Percentiles rank a stretch among this genome's conserved stretches.
phyloP scores from a whole-genome alignment of 2,888 invertebrate genomes.

The Folsomia manolachei region DNA sequence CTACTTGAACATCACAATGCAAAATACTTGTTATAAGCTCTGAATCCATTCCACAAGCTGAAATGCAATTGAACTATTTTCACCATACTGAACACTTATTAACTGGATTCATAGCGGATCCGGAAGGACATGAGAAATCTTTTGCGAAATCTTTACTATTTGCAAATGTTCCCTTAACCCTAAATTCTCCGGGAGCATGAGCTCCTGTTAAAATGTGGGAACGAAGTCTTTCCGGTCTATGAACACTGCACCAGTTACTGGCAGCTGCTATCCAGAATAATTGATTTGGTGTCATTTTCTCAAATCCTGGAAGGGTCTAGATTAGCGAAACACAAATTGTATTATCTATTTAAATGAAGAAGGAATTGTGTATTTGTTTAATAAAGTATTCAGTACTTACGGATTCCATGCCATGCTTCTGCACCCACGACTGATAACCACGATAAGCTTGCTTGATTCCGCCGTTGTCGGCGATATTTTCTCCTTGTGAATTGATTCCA shows the following conservation, averaged over 20 bases:
- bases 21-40: no score
- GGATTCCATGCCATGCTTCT: slow-evolving; percentile 26
- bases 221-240: slow-evolving; percentile 60
- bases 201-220: slow-evolving; percentile 52
- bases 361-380: background rate
- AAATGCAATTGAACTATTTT: no score
- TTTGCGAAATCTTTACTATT: slow-evolving; percentile 53
- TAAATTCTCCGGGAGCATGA: slow-evolving; percentile 54
- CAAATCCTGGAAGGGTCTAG: slow-evolving; percentile 29
- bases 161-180: slow-evolving; percentile 53
- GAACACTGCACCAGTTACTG: slow-evolving; percentile 59
- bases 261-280: slow-evolving; percentile 39
- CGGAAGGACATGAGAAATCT: slow-evolving; percentile 53
- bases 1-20: no score
- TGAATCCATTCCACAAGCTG: no score
- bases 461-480: slow-evolving; percentile 87
- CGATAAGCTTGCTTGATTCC: slow-evolving; percentile 66
- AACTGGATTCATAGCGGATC: slow-evolving; percentile 57
- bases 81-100: slow-evolving; percentile 54
- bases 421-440: slow-evolving; percentile 30
- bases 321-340: background rate
- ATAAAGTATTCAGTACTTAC: background rate
- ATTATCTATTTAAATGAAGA: background rate
- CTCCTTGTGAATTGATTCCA: slow-evolving; percentile 78
- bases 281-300: slow-evolving; percentile 27